phyloP scores from a whole-genome alignment of 2,797 vertebrate genomes.

The Apogon talboti region DNA sequence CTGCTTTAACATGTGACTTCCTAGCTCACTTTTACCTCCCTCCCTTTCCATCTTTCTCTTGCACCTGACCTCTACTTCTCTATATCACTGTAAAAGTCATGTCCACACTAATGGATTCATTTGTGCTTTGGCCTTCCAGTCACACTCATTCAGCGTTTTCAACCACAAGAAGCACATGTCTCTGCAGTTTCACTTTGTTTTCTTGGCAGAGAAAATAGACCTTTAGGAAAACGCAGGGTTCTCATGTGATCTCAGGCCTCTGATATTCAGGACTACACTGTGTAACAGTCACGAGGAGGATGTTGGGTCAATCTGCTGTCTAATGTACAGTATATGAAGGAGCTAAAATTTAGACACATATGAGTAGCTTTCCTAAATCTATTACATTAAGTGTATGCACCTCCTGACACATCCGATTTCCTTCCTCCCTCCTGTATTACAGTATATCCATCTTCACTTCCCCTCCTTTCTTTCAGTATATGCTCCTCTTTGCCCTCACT shows the following conservation, averaged over 20 bases:
- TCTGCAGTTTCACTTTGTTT: neutral
- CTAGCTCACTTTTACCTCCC: constrained; percentile 12
- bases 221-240: too few species aligned
- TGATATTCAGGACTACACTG: neutral
- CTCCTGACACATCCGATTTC: too few species aligned
- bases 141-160: neutral
- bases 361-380: neutral
- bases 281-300: neutral
- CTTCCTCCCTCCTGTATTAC: too few species aligned
- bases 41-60: constrained; percentile 20
- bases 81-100: constrained; percentile 8
- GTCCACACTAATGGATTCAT: constrained; percentile 4
- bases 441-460: neutral
- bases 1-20: constrained; percentile 15
- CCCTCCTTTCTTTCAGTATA: neutral
- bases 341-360: too few species aligned
- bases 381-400: neutral
- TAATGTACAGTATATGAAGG: too few species aligned
- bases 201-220: too few species aligned
- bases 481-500: neutral
- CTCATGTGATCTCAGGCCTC: neutral
- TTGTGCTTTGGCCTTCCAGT: neutral
- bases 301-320: too few species aligned
- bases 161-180: neutral
- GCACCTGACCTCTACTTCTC: constrained; percentile 33